These are phyloP conservation scores for Dinocampus coccinellae DNA, from an alignment of 2,888 invertebrate species.

Conservation along the genomic window DNA sequence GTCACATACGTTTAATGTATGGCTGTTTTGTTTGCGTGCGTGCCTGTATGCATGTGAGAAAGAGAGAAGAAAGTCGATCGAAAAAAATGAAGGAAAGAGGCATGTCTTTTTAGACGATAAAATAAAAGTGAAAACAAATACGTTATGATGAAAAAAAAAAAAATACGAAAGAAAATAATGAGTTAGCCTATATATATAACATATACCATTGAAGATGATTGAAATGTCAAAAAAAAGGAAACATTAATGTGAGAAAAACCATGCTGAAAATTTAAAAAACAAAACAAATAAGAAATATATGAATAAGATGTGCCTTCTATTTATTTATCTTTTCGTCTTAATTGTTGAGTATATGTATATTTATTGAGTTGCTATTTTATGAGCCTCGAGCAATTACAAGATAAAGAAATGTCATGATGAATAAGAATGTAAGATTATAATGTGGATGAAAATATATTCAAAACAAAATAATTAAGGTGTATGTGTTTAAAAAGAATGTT, in stretches of 20 bases:
- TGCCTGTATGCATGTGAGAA: background rate
- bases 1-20: background rate
- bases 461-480: background rate
- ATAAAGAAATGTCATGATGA: conserved; percentile 1
- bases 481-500: background rate
- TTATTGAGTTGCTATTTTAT: conserved; percentile 48
- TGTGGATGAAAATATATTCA: background rate
- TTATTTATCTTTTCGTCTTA: conserved; percentile 64
- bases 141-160: background rate
- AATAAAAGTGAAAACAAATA: background rate
- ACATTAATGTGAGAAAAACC: conserved; percentile 2
- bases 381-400: conserved; percentile 1
- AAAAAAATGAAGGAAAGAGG: background rate
- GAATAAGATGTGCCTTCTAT: conserved; percentile 68
- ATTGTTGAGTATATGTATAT: conserved; percentile 60
- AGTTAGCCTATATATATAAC: background rate
- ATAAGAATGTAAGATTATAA: background rate
- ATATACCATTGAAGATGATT: background rate
- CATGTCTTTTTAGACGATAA: background rate
- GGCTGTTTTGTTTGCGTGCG: background rate
- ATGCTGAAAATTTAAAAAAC: conserved; percentile 21
- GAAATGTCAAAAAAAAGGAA: background rate
- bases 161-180: background rate
- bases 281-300: conserved; percentile 31
- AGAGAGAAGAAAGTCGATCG: background rate